Evolutionary conservation across 2,888 invertebrate species (phyloP).

Genomic region (Mesochorus sp.): DNA sequence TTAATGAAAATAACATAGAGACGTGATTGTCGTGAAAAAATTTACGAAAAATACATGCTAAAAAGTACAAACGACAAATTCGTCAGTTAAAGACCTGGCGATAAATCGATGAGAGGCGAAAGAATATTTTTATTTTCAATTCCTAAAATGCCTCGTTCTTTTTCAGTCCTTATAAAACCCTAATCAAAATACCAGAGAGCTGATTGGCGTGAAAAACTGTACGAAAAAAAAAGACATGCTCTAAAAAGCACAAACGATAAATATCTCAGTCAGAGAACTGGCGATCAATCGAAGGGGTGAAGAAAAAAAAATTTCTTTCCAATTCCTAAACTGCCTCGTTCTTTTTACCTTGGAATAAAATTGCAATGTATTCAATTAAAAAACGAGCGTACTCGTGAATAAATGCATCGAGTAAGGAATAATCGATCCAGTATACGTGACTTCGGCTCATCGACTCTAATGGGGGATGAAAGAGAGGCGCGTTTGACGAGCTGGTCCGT

Average conservation of each 20-base stretch:
- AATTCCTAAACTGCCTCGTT: too few relatives aligned
- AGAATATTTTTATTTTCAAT: too few relatives aligned
- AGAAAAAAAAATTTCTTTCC: too few relatives aligned
- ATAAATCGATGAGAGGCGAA: too few relatives aligned
- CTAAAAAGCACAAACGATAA: background rate
- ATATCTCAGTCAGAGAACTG: background rate
- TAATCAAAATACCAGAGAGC: background rate
- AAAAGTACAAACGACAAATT: too few relatives aligned
- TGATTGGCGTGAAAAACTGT: conserved; percentile 6
- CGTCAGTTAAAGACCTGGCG: too few relatives aligned
- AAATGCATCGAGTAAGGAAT: conserved; percentile 4
- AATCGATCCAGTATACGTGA: conserved; percentile 35
- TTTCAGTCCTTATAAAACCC: conserved; percentile 13
- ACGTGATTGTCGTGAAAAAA: too few relatives aligned
- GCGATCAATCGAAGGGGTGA: background rate
- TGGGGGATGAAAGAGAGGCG: conserved; percentile 31
- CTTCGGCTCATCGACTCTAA: conserved; percentile 28
- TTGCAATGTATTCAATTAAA: background rate
- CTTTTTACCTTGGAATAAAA: background rate
- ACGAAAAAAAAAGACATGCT: background rate
- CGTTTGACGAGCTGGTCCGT: conserved; percentile 25
- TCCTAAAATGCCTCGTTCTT: too few relatives aligned
- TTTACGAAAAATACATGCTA: too few relatives aligned
- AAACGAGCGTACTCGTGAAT: background rate
- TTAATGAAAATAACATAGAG: too few relatives aligned